A percentile compares a stretch with the other conserved stretches of the same genome.
These are phyloP conservation scores for Himalopsyche japonica DNA, from an alignment of 2,888 invertebrate species.

Conservation along the genomic window DNA sequence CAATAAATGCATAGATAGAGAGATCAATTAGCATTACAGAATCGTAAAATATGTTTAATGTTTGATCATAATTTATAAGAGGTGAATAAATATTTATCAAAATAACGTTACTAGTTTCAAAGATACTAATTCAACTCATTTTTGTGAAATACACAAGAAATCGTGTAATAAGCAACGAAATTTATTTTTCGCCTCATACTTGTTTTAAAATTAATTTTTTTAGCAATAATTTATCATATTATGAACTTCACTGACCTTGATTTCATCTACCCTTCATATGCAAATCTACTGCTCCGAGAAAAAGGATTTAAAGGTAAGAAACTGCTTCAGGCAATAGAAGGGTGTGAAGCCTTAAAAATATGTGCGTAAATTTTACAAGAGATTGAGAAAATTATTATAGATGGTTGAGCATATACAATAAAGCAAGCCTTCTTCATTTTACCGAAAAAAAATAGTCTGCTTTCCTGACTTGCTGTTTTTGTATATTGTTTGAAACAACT, in stretches of 20 bases:
- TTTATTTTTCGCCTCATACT: too few relatives aligned
- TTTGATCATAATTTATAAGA: too few relatives aligned
- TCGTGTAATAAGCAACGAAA: too few relatives aligned
- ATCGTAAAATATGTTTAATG: too few relatives aligned
- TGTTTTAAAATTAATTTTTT: neutral
- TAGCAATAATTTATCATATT: neutral
- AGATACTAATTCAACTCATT: too few relatives aligned
- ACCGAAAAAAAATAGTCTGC: neutral
- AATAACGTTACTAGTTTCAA: too few relatives aligned
- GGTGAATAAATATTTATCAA: too few relatives aligned
- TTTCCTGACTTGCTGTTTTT: too few relatives aligned
- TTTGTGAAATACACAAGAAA: too few relatives aligned
- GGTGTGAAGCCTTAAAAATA: neutral
- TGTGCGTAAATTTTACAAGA: neutral
- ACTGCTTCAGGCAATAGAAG: constrained; percentile 1
- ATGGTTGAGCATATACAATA: neutral
- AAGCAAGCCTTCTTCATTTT: neutral
- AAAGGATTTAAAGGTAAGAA: constrained; percentile 3
- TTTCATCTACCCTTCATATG: constrained; percentile 6
- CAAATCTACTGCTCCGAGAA: neutral
- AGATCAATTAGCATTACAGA: too few relatives aligned
- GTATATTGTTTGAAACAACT: too few relatives aligned
- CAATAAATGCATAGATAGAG: too few relatives aligned
- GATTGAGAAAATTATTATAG: neutral
- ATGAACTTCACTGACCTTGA: neutral